Evolutionary conservation across 2,888 invertebrate genomes (phyloP).

Genomic region (Coelinius sp.): DNA sequence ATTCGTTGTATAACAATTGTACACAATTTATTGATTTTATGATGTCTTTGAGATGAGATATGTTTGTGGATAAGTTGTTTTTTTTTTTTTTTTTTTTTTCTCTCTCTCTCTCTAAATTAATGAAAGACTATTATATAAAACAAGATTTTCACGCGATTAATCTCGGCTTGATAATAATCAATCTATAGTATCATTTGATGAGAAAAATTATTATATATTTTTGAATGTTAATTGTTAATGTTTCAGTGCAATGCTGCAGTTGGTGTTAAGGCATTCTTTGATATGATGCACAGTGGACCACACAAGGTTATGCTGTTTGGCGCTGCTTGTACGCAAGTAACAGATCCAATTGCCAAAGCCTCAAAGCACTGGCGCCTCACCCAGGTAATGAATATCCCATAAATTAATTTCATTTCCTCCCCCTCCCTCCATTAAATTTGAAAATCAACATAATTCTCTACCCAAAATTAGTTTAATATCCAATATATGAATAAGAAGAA

Average conservation of each 20-base stretch:
- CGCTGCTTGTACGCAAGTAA: constrained; percentile 96
- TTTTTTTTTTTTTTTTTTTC: no score
- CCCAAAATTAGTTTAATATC: no score
- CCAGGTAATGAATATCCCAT: constrained; percentile 76
- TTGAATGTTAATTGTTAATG: constrained; percentile 22
- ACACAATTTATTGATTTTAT: no score
- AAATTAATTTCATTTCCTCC: background rate
- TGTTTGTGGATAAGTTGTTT: no score
- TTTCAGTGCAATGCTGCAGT: constrained; percentile 93
- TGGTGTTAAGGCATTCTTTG: constrained; percentile 95
- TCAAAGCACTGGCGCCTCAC: constrained; percentile 97
- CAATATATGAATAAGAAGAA: no score
- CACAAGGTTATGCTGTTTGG: constrained; percentile 96
- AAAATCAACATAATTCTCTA: background rate
- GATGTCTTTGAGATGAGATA: no score
- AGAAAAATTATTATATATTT: background rate
- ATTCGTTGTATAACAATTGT: background rate
- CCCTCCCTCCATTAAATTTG: background rate
- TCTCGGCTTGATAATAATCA: background rate
- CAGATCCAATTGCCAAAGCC: constrained; percentile 96
- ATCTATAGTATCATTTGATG: background rate
- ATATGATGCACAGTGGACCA: constrained; percentile 95
- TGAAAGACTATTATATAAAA: no score
- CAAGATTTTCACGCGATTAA: no score
- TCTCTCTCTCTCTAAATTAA: no score